Evolutionary conservation across 2,888 invertebrate genomes (phyloP).

Genomic region (Mayetiola destructor): DNA sequence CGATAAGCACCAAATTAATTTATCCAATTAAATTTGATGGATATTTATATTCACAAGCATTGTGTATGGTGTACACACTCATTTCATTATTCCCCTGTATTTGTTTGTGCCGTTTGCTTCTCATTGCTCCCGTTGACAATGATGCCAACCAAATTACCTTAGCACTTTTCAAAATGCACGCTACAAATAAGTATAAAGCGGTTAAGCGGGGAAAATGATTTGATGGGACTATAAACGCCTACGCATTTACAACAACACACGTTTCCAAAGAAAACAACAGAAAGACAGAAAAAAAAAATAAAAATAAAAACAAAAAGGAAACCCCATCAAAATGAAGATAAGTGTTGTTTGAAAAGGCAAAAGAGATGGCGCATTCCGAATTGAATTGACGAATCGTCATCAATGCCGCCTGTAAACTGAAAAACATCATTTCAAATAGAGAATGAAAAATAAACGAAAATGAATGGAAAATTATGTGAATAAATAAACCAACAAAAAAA

Average conservation of each 20-base stretch:
- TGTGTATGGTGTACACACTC: too few species aligned
- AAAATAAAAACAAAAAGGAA: too few species aligned
- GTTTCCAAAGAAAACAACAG: background rate
- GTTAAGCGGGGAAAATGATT: constrained; percentile 1
- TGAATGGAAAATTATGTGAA: background rate
- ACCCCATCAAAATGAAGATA: too few species aligned
- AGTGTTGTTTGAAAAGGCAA: background rate
- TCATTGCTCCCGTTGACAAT: constrained; percentile 7
- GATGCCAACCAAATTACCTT: background rate
- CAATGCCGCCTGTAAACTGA: background rate
- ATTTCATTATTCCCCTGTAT: too few species aligned
- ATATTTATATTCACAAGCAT: too few species aligned
- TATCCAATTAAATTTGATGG: too few species aligned
- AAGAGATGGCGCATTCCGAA: background rate
- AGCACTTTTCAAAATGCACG: too few species aligned
- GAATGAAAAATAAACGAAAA: background rate
- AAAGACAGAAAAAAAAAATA: background rate
- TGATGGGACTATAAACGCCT: constrained; percentile 5
- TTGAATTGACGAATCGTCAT: background rate
- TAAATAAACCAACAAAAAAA: background rate
- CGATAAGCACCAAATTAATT: too few species aligned
- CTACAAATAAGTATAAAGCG: too few species aligned
- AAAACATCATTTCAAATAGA: background rate
- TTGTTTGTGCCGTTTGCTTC: too few species aligned
- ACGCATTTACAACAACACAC: constrained; percentile 10